Base-by-base conservation (phyloP, 2,113 vertebrate genomes). In the Plectropomus leopardus region DNA sequence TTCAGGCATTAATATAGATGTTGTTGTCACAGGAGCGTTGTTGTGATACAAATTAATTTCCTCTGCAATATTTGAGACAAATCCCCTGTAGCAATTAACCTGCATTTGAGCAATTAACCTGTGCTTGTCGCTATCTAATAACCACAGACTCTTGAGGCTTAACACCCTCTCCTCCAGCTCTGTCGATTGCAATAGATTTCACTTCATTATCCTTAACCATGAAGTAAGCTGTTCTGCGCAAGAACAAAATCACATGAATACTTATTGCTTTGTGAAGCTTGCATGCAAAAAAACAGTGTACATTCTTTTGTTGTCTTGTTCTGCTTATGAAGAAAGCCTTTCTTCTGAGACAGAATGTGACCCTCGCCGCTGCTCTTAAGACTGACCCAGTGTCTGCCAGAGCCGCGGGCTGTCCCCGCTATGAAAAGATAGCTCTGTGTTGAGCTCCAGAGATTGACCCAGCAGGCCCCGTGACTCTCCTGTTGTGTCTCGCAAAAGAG, bases 381-480 rank as follows among this genome's bases (percentile, higher is more conserved):
- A 68, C 87, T 26, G 78, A 77, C 54, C 76, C 84, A 40, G 85
- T 65, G 75, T 80, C 76, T 82, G 83, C 85, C 86, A 78, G 80
- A 82, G 86, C 92, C 65, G 30, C 45, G 3, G 89, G 89, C 80
- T 77, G 81, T 83, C 84, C 80, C 51, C 13, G 50, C 63, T 21
- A 90, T 93, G 87, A 94, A 93, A 91, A 92, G 89, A 90, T 66
- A 58, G 76, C 84, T 77, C 88, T 93, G 90, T 94, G 67, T 55
- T 55, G 68, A 68, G 61, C 82, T 85, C 71, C 28, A 24, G 44
- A 70, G 84, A 77, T 78, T 78, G 88, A 92, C 85, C 86, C 82
- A 65, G 53, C 73, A 75, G 82, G 79, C 88, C 90, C 54, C 80
- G 57, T 94, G 88, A 93, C 92, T 90, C 73, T 65, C 67, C 77